phyloP scores from a whole-genome alignment of 2,797 vertebrate genomes.

The Enoplosus armatus region DNA sequence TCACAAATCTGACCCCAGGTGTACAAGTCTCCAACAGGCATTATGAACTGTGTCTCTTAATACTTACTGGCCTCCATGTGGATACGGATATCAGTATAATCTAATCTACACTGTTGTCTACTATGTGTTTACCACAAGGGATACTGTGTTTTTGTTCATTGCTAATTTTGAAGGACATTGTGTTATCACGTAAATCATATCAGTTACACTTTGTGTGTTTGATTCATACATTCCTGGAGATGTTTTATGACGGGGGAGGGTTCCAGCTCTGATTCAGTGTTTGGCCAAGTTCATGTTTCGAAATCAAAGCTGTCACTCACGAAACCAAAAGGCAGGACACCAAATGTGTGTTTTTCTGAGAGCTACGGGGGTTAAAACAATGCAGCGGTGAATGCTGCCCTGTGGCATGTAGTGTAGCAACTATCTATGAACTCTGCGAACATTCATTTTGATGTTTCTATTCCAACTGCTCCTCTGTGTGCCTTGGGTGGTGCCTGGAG shows the following conservation, averaged over 20 bases:
- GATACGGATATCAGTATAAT: neutral
- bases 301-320: constrained; percentile 53
- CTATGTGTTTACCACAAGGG: neutral
- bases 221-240: constrained; percentile 37
- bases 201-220: constrained; percentile 9
- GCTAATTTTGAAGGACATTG: constrained; percentile 6
- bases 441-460: constrained; percentile 50
- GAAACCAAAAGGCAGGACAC: constrained; percentile 13
- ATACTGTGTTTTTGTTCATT: constrained; percentile 3
- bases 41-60: constrained; percentile 9
- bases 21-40: neutral
- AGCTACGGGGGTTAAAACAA: neutral
- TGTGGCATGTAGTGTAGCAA: constrained; percentile 60
- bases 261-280: constrained; percentile 12
- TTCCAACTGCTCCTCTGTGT: constrained; percentile 58
- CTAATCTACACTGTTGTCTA: neutral
- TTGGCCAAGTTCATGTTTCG: constrained; percentile 45
- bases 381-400: constrained; percentile 8
- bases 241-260: constrained; percentile 24
- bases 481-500: constrained; percentile 67
- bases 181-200: constrained; percentile 29
- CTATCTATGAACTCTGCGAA: constrained; percentile 37
- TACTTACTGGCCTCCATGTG: neutral
- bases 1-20: constrained; percentile 1
- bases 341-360: constrained; percentile 7